Conservation (phyloP, 2,888 invertebrate genomes). For the Eupithecia tripunctaria region DNA sequence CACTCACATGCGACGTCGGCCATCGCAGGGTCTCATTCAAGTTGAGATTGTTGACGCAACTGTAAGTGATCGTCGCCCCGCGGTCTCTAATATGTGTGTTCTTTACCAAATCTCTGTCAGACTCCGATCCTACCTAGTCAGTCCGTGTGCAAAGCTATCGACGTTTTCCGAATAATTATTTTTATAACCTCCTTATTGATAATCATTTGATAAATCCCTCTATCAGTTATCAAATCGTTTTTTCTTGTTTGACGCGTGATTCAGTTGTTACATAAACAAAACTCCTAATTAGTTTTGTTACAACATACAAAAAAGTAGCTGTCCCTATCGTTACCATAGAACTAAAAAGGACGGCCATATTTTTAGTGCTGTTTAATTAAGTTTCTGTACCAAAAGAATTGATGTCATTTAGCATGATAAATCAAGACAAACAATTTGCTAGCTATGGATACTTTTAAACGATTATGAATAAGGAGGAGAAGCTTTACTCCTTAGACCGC, state of each 20-base stretch:
- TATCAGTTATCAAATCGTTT: background rate
- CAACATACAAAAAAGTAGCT: background rate
- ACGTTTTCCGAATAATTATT: slow-evolving; percentile 68
- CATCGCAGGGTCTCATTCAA: slow-evolving; percentile 79
- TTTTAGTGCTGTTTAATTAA: background rate
- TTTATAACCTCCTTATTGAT: slow-evolving; percentile 26
- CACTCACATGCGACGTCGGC: slow-evolving; percentile 76
- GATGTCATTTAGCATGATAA: background rate
- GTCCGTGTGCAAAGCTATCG: slow-evolving; percentile 74
- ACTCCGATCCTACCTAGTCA: slow-evolving; percentile 62
- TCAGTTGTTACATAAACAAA: background rate
- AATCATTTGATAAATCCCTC: background rate
- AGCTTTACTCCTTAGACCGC: slow-evolving; percentile 58
- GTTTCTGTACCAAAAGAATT: background rate
- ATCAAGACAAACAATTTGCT: background rate
- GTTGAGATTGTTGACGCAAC: slow-evolving; percentile 82
- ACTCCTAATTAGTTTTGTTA: too few species aligned
- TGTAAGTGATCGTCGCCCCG: slow-evolving; percentile 81
- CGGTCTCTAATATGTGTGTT: slow-evolving; percentile 78
- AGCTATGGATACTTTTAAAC: background rate
- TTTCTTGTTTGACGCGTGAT: background rate
- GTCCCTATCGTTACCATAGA: background rate
- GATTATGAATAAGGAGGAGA: slow-evolving; percentile 13
- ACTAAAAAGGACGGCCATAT: background rate
- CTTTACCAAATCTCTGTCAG: slow-evolving; percentile 72